phyloP scores from a whole-genome alignment of 2,888 invertebrate species.

The Rapana venosa region DNA sequence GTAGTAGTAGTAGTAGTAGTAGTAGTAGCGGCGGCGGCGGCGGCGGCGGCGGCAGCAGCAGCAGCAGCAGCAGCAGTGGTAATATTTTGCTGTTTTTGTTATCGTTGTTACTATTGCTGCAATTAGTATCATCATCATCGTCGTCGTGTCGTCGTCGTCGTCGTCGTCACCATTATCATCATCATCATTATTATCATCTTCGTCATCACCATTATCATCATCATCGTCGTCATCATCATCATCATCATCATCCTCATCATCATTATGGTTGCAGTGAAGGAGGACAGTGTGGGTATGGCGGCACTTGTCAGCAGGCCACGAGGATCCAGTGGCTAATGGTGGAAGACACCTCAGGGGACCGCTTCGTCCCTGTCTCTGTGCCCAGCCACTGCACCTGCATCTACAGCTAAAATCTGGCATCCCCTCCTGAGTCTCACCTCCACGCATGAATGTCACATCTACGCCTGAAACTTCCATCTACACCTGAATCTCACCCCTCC shows the following conservation, averaged over 20 bases:
- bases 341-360: not conserved
- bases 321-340: slow-evolving; percentile 22
- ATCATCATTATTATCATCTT: not conserved
- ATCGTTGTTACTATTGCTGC: no score
- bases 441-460: not conserved
- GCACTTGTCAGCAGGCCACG: slow-evolving; percentile 1
- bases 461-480: not conserved
- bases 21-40: not conserved
- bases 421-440: not conserved
- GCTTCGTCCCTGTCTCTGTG: not conserved
- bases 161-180: not conserved
- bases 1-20: not conserved
- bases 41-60: no score
- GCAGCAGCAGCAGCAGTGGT: not conserved
- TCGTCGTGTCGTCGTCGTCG: not conserved
- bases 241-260: no score
- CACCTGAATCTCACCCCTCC: not conserved
- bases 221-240: not conserved
- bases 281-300: not conserved
- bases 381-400: slow-evolving; percentile 32
- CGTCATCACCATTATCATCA: not conserved
- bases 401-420: not conserved
- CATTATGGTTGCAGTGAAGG: not conserved
- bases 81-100: no score
- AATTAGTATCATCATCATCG: no score